Base-by-base conservation (phyloP, 2,113 vertebrate species). In the Psettodes erumei region DNA sequence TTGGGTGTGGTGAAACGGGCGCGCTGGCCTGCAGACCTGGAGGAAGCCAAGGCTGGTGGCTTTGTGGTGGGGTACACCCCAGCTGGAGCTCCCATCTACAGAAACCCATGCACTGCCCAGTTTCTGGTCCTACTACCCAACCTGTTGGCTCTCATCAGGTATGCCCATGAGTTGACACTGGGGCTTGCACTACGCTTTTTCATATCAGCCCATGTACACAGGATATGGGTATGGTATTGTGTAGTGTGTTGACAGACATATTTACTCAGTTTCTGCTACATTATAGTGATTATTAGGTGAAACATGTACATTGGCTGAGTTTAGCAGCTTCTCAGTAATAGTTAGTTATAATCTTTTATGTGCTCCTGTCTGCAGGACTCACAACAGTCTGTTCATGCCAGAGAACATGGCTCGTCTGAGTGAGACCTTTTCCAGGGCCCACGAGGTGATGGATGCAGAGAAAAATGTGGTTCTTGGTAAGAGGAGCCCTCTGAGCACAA, bases 91-190 rank as follows among this genome's bases (percentile, higher is more conserved):
- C 95, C 97, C 35, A 85, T 98, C 87, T 97, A 94, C 91, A 96
- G 96, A 74, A 99, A 98, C 89, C 96, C 98, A 64, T 96, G 95
- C 87, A 92, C 95, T 5, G 89, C 95, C 74, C 95, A 96, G 67
- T 92, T 99, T 85, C 91, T 96, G 79, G 93, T 94, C 77, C 91
- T 98, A 71, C 88, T 99, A 66, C 97, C 98, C 86, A 98, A 98
- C 90, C 93, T 99, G 60, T 94, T 99, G 63, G 93, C 95, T 70
- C 94, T 99, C 8, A 95, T 98, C 92, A 96, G 97, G 98, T 99
- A 84, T 0, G 1, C 16, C n/a, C 30, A 5, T 64, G 2, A 1
- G 0, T 28, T 45, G 21, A 37, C 25, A 8, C 43, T 25, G 4
- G 28, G 15, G 12, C 19, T 4, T 28, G 13, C 13, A 12, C 37